Evolutionary conservation across 2,113 vertebrate genomes (phyloP), one percentile per base, ranked within the genome.

Genomic region (Esox niger): DNA sequence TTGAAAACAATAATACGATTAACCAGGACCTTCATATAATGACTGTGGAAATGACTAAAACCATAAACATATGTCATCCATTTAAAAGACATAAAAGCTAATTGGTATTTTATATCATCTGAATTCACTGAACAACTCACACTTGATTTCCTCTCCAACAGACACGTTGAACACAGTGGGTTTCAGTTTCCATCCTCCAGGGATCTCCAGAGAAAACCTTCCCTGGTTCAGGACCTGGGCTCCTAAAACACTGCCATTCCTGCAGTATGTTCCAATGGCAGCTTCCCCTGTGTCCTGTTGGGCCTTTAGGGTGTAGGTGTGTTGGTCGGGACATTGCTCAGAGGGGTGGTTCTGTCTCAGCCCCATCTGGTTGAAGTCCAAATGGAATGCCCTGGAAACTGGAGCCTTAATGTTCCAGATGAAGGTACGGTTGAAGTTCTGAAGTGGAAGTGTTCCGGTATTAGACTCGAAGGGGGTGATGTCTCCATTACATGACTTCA

Each of bases 201-300:
- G 90, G 38, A 94, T 73, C 2, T 82, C 62, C 20, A 94, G 75
- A 27, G 86, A 79, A 84, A 95, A 21, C 4, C 78, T n/a, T 1
- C 84, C 82, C 4, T 87, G 80, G 56, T 88, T 90, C 25, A 91
- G 87, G 68, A 93, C 68, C 77, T 92, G 90, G 65, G 94, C 63
- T 0, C 83, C 87, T 38, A 88, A 91, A 54, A 95, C 85, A 0
- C 88, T 84, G 64, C 94, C 94, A 0, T 87, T 90, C 69, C 73
- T 80, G 69, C 94, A 95, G 85, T 94, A 95, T 52, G 80, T 92
- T 26, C 94, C 94, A 0, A 95, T 84, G 33, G 17, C 82, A 66
- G 86, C 87, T 0, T 3, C 46, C 0, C 86, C 67, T 5, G 2
- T 23, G 0, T 72, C 71, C 0, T 91, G 57, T 2, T 0, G 75